A percentile compares a stretch with the other conserved stretches of the same genome.
Evolutionary conservation across 2,888 invertebrate species (phyloP).

Genomic region (Leucophenga montana): DNA sequence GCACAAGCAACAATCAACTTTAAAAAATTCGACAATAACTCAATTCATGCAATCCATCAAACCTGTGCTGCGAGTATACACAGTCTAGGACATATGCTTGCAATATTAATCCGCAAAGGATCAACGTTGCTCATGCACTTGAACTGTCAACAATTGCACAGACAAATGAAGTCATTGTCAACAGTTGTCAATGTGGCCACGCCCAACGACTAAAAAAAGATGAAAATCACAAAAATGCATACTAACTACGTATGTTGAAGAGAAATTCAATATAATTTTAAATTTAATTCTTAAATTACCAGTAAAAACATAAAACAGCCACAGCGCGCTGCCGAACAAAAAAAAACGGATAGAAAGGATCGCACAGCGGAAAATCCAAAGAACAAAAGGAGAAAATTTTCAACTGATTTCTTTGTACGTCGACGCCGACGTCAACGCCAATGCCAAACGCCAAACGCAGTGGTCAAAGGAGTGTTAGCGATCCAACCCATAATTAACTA

Average conservation of each 20-base stretch:
- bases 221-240: slow-evolving; percentile 22
- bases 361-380: slow-evolving; percentile 32
- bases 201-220: slow-evolving; percentile 41
- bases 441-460: slow-evolving; percentile 22
- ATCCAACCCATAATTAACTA: slow-evolving; percentile 67
- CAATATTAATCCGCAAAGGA: slow-evolving; percentile 53
- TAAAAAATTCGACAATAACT: too few relatives aligned
- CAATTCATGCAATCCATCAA: too few relatives aligned
- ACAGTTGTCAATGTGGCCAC: slow-evolving; percentile 61
- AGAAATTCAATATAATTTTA: slow-evolving; percentile 44
- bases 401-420: not conserved
- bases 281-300: slow-evolving; percentile 61
- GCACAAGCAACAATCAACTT: too few relatives aligned
- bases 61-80: too few relatives aligned
- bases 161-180: slow-evolving; percentile 64
- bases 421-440: not conserved
- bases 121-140: slow-evolving; percentile 10
- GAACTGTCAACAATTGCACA: slow-evolving; percentile 34
- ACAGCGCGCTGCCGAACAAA: slow-evolving; percentile 39
- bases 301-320: slow-evolving; percentile 57
- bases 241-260: not conserved
- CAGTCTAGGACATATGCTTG: slow-evolving; percentile 54
- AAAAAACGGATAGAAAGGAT: slow-evolving; percentile 30
- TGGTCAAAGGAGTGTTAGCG: slow-evolving; percentile 60
- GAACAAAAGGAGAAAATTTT: slow-evolving; percentile 18